Conservation (phyloP, 2,113 vertebrate genomes). For the Acanthochromis polyacanthus region DNA sequence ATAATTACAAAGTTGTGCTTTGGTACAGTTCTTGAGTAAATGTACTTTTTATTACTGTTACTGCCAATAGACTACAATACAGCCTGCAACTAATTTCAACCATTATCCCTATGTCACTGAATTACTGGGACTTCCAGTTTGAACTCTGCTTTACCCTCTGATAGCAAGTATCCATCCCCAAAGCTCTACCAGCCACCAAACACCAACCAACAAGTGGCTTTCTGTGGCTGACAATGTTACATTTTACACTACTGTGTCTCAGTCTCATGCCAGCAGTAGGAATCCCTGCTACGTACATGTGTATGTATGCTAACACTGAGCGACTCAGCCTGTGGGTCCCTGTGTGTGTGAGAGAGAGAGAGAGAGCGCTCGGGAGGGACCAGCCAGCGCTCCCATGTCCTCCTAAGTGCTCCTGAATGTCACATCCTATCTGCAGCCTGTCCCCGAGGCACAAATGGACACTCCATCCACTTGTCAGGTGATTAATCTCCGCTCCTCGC, state of each 20-base stretch:
- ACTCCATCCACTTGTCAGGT: slow-evolving; percentile 82
- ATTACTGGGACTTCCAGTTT: too few species aligned
- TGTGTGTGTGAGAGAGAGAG: slow-evolving; percentile 3
- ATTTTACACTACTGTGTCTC: not conserved
- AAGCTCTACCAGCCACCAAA: not conserved
- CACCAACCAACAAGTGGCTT: not conserved
- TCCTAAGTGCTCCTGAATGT: slow-evolving; percentile 80
- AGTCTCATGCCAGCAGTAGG: not conserved
- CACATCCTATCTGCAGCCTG: slow-evolving; percentile 76
- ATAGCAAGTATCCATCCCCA: too few species aligned
- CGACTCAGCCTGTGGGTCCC: slow-evolving; percentile 1
- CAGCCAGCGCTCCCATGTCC: slow-evolving; percentile 47
- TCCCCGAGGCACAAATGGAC: slow-evolving; percentile 79
- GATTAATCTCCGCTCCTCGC: slow-evolving; percentile 74
- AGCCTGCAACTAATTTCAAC: too few species aligned
- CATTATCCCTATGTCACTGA: too few species aligned
- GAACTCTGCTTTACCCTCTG: too few species aligned
- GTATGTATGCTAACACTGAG: slow-evolving; percentile 21
- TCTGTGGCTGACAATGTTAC: not conserved
- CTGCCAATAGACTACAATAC: too few species aligned
- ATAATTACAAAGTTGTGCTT: too few species aligned
- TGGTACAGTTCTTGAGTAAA: too few species aligned
- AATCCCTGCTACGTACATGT: not conserved
- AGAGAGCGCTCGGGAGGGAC: slow-evolving; percentile 9
- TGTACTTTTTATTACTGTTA: too few species aligned